Evolutionary conservation across 2,888 invertebrate genomes (phyloP).

Genomic region (Harmothoe impar): DNA sequence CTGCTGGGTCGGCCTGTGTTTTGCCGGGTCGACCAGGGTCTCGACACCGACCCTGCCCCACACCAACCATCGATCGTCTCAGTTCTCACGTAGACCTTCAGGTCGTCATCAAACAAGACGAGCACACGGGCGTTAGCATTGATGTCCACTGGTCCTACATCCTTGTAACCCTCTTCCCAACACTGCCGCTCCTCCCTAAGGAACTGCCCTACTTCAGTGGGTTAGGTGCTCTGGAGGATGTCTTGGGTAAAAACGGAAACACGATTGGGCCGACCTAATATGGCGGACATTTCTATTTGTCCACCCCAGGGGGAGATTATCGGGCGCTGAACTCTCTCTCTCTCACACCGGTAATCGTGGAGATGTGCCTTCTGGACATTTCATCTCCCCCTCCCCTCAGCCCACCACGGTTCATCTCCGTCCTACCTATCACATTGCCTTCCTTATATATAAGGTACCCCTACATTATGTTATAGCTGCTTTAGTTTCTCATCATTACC

Average conservation of each 20-base stretch:
- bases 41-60: background rate
- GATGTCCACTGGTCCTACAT: background rate
- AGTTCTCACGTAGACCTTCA: background rate
- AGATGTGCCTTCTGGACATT: no score
- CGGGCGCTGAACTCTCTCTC: no score
- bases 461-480: background rate
- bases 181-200: no score
- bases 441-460: background rate
- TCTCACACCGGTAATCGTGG: no score
- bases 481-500: background rate
- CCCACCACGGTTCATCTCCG: background rate
- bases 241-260: no score
- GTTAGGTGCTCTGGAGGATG: no score
- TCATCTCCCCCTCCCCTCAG: background rate
- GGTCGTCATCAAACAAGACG: slow-evolving; percentile 11
- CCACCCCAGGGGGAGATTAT: no score
- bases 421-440: background rate
- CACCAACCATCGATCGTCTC: slow-evolving; percentile 14
- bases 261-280: no score
- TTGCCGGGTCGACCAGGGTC: background rate
- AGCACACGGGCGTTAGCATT: background rate
- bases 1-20: background rate
- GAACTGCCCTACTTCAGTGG: no score
- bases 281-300: no score
- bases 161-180: no score